Base-by-base conservation (phyloP, 2,888 invertebrate species). In the Aelia acuminata region DNA sequence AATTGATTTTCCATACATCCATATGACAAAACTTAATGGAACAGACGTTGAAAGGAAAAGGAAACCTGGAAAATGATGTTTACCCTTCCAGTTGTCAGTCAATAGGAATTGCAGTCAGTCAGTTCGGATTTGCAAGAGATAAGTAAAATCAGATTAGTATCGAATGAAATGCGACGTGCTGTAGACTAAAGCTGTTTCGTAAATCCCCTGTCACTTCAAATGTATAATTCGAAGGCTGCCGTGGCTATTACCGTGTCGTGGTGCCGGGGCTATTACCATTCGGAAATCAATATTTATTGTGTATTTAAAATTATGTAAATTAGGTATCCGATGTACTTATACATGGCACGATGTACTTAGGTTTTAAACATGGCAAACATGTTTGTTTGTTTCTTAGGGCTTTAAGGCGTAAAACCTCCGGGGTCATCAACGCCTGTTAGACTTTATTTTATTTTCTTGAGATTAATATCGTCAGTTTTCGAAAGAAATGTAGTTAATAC, bases 131-230 rank as follows among this genome's bases (percentile, higher is more conserved):
- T 26, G 57, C 35, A 35, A 70, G 18, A 70, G 63, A 70, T 31
- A 31, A 70, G 63, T 70, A 35, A 70, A 70, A 70, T 3, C 0
- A 70, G 63, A 70, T 70, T 35, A 70, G 63, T 35, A 18, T 1
- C 0, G 15, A 70, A 70, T 18, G 63, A 70, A 70, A 70, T 35
- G 63, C 35, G 63, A 35, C 63, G 15, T 35, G 20, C 35, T 35
- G 31, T 3, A 43, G 43, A 20, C 18, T 18, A 7, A 70, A 70
- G 18, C 18, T 35, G 63, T 70, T 70, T 7, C 63, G 31, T 63
- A 31, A 63, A 63, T 63, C 63, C 63, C 31, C 35, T 70, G 63
- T 70, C 63, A 35, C 63, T 15, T 31, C 18, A 70, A 70, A 70
- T 70, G 18, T 70, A 35, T 70, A 63, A 70, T 70, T 70, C 57